Percentiles rank a stretch among this genome's conserved stretches.
phyloP scores from a whole-genome alignment of 2,113 vertebrate genomes.

The Danionella cerebrum region DNA sequence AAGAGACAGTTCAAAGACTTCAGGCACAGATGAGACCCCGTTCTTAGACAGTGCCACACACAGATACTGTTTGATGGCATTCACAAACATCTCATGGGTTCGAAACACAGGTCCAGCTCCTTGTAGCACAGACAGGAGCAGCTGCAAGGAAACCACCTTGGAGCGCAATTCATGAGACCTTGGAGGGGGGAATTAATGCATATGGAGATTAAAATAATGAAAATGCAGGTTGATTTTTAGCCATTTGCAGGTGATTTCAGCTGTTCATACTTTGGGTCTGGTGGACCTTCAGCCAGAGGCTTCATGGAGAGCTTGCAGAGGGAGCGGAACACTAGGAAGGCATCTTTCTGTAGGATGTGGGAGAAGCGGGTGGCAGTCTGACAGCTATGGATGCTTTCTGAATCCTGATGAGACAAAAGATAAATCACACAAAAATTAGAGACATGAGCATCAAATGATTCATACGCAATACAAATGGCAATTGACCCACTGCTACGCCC shows the following conservation, averaged over 20 bases:
- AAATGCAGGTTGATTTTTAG: no score
- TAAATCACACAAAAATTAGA: background rate
- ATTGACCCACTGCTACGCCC: no score
- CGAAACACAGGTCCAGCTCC: constrained; percentile 89
- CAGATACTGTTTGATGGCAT: constrained; percentile 95
- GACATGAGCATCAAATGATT: no score
- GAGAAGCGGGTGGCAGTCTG: constrained; percentile 78
- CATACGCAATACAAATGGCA: no score
- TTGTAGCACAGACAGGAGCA: constrained; percentile 90
- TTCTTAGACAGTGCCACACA: constrained; percentile 96
- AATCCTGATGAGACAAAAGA: constrained; percentile 65
- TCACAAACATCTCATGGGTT: constrained; percentile 97
- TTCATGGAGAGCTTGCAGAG: constrained; percentile 98
- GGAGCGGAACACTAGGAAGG: constrained; percentile 92
- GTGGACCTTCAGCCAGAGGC: constrained; percentile 91
- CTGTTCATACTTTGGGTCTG: constrained; percentile 86
- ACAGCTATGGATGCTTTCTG: constrained; percentile 69
- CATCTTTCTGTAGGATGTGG: constrained; percentile 92
- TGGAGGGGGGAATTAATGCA: background rate
- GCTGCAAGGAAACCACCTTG: constrained; percentile 92
- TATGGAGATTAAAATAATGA: no score
- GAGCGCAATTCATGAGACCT: constrained; percentile 95
- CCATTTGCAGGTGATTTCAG: no score
- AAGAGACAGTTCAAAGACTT: constrained; percentile 95
- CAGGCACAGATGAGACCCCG: constrained; percentile 93